Conservation (phyloP, 2,113 vertebrate species). For the Coreoperca whiteheadi region DNA sequence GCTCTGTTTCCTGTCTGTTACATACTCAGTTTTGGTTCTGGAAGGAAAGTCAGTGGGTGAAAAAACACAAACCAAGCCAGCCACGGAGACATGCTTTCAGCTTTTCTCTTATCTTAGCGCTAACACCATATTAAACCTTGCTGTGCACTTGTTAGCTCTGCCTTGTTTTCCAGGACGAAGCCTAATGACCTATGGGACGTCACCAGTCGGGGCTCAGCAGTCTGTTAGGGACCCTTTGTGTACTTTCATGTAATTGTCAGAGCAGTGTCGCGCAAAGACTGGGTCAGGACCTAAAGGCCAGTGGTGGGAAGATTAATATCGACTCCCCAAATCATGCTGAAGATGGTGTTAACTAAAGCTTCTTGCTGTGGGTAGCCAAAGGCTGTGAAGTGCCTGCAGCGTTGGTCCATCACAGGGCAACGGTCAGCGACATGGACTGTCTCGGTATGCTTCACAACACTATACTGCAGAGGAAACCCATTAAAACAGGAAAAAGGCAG, state of each 20-base stretch:
- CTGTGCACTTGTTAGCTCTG: conserved; percentile 57
- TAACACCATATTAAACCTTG: conserved; percentile 62
- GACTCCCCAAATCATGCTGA: conserved; percentile 27
- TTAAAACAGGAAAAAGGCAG: not conserved
- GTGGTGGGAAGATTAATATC: conserved; percentile 56
- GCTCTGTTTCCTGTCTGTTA: conserved; percentile 69
- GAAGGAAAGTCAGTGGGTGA: conserved; percentile 27
- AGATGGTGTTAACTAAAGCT: conserved; percentile 35
- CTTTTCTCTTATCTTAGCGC: conserved; percentile 43
- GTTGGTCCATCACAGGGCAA: not conserved
- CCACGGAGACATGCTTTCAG: conserved; percentile 45
- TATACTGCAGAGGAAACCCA: not conserved
- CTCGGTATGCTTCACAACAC: not conserved
- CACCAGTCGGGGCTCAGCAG: conserved; percentile 43
- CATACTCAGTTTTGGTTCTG: conserved; percentile 27
- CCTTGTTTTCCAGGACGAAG: conserved; percentile 61
- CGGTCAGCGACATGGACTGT: not conserved
- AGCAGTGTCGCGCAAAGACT: conserved; percentile 45
- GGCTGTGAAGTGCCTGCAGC: not conserved
- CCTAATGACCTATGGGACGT: conserved; percentile 74
- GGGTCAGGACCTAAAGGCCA: conserved; percentile 45
- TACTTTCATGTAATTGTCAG: conserved; percentile 62
- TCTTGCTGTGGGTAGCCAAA: not conserved
- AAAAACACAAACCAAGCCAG: conserved; percentile 38
- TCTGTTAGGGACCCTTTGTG: conserved; percentile 65